A percentile compares a stretch with the other conserved stretches of the same genome.
phyloP scores from a whole-genome alignment of 2,888 invertebrate species.

The Tipula unca region DNA sequence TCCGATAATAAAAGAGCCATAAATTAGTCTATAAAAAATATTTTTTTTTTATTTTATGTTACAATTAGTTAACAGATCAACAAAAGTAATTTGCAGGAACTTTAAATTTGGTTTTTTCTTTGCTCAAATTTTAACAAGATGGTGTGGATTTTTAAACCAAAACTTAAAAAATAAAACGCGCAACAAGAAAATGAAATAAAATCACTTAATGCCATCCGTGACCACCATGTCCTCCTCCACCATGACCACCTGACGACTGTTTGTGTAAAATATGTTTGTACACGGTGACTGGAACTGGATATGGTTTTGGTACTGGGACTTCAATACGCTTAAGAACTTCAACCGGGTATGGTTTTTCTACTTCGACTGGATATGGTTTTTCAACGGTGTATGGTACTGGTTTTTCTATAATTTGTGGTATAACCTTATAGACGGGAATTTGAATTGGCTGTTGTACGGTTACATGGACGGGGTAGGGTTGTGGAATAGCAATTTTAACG shows the following conservation, averaged over 20 bases:
- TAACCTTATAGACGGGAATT: constrained; percentile 63
- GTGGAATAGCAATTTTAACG: constrained; percentile 61
- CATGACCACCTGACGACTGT: neutral
- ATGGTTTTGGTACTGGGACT: constrained; percentile 60
- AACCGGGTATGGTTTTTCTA: constrained; percentile 67
- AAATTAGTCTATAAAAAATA: neutral
- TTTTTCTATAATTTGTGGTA: constrained; percentile 62
- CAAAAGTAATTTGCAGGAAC: neutral
- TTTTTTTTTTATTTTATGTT: neutral
- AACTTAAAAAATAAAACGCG: neutral
- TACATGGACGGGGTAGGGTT: constrained; percentile 65
- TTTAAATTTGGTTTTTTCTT: neutral
- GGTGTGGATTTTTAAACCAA: neutral
- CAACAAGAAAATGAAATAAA: neutral
- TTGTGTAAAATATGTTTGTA: constrained; percentile 63
- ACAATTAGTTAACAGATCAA: neutral
- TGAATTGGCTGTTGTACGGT: constrained; percentile 60
- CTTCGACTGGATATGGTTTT: constrained; percentile 55
- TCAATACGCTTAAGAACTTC: constrained; percentile 66
- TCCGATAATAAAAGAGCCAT: neutral
- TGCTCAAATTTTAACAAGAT: neutral
- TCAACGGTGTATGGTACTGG: constrained; percentile 67
- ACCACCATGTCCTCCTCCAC: constrained; percentile 10
- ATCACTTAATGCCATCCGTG: constrained; percentile 27
- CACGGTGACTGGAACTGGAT: constrained; percentile 64